A percentile compares a stretch with the other conserved stretches of the same genome.
phyloP scores from a whole-genome alignment of 2,888 invertebrate genomes.

The Drosophila antonietae region DNA sequence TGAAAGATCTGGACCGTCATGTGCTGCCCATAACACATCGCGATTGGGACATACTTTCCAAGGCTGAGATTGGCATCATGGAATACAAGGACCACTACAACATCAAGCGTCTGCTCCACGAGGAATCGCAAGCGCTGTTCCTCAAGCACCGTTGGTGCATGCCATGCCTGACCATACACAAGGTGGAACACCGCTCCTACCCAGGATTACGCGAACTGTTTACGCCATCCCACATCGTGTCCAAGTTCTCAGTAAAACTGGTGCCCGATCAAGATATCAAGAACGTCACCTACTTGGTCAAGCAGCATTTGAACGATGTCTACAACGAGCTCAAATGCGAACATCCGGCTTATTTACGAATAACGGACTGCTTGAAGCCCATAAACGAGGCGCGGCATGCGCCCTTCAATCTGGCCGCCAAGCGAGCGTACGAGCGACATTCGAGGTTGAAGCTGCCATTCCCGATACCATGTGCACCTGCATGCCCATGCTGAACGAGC shows the following conservation, averaged over 20 bases:
- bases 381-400: conserved; percentile 11
- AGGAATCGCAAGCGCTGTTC: conserved; percentile 28
- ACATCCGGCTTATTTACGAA: conserved; percentile 16
- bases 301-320: conserved; percentile 26
- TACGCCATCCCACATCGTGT: neutral
- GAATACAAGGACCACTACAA: conserved; percentile 20
- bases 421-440: conserved; percentile 34
- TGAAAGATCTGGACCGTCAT: conserved; percentile 33
- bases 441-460: conserved; percentile 4
- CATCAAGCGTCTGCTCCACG: conserved; percentile 26
- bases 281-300: conserved; percentile 14
- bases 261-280: conserved; percentile 45
- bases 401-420: conserved; percentile 14
- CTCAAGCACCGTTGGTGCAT: conserved; percentile 51
- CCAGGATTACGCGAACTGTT: conserved; percentile 12
- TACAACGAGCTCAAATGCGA: conserved; percentile 31
- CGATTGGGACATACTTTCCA: conserved; percentile 49
- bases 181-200: neutral
- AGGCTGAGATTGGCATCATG: conserved; percentile 36
- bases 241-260: conserved; percentile 49
- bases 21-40: conserved; percentile 42
- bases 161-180: conserved; percentile 43
- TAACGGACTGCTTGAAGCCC: conserved; percentile 40
- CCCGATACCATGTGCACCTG: conserved; percentile 38
- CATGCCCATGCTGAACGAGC: conserved; percentile 40